These are phyloP conservation scores for Odobenus rosmarus DNA, from an alignment of 2,113 vertebrate genomes.

Conservation along the genomic window DNA sequence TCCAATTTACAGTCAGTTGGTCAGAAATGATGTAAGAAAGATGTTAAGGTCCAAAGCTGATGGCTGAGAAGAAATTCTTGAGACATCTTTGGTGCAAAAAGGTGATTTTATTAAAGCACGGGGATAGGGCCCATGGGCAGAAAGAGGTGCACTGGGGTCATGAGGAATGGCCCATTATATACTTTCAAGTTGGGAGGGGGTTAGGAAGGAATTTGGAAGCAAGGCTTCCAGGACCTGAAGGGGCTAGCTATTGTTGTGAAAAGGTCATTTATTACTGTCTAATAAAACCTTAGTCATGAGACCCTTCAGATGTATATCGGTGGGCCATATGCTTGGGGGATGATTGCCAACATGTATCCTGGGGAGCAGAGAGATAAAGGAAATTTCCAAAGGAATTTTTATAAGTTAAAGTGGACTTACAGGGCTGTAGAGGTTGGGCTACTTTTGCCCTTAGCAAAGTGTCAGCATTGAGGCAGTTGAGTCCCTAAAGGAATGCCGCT, in stretches of 20 bases:
- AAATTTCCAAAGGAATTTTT: not conserved
- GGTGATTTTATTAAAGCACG: not conserved
- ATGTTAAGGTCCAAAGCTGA: not conserved
- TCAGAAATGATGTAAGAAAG: not conserved
- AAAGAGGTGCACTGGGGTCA: not conserved
- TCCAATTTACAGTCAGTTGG: not conserved
- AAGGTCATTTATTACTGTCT: not conserved
- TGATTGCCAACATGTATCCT: not conserved
- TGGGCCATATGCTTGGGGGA: not conserved
- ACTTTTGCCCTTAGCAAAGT: not conserved
- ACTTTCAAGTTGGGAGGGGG: not conserved
- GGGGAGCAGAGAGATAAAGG: not conserved
- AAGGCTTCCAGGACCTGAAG: not conserved
- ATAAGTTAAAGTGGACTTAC: not conserved
- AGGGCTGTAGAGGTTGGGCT: not conserved
- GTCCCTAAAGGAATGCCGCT: not conserved
- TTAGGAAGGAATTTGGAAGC: not conserved
- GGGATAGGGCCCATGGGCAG: not conserved
- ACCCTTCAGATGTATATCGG: not conserved
- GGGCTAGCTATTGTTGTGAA: not conserved
- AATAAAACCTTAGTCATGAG: not conserved
- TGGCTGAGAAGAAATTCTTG: not conserved
- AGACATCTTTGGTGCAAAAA: not conserved
- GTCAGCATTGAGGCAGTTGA: not conserved
- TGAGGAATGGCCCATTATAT: not conserved